phyloP scores from a whole-genome alignment of 35 echinoderm and acorn worm species.

The Diadema setosum region DNA sequence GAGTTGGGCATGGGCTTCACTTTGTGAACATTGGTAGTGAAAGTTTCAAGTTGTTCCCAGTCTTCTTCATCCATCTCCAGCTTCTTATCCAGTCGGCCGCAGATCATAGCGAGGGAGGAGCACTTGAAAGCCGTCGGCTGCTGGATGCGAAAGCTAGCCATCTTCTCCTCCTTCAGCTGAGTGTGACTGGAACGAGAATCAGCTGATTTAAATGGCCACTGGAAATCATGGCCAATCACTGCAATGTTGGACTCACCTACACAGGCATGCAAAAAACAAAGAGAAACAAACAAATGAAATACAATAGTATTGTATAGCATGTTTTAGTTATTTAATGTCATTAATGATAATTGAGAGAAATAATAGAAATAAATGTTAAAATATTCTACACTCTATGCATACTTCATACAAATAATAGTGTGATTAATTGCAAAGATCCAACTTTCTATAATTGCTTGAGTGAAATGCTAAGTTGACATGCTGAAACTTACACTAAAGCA shows the following conservation, averaged over 20 bases:
- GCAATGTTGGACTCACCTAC: not conserved
- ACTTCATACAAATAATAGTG: not conserved
- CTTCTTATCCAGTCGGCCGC: not conserved
- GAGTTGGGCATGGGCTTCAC: too few relatives aligned
- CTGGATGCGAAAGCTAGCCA: not conserved
- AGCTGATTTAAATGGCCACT: not conserved
- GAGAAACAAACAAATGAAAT: not conserved
- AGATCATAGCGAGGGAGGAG: not conserved
- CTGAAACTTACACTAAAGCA: not conserved
- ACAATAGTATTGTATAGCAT: not conserved
- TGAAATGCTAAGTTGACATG: not conserved
- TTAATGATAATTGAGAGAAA: too few relatives aligned
- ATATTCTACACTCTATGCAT: not conserved
- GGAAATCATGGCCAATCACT: not conserved
- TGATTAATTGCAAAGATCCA: too few relatives aligned
- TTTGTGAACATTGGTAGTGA: not conserved
- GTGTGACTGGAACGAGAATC: not conserved
- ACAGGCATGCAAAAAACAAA: not conserved
- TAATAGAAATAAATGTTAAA: not conserved
- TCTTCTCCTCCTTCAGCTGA: not conserved
- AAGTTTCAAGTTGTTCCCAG: not conserved
- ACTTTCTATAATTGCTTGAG: not conserved
- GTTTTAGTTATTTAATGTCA: not conserved
- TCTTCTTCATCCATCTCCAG: not conserved
- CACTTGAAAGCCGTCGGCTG: not conserved